Evolutionary conservation across 2,113 vertebrate genomes (phyloP).

Genomic region (Sus scrofa): DNA sequence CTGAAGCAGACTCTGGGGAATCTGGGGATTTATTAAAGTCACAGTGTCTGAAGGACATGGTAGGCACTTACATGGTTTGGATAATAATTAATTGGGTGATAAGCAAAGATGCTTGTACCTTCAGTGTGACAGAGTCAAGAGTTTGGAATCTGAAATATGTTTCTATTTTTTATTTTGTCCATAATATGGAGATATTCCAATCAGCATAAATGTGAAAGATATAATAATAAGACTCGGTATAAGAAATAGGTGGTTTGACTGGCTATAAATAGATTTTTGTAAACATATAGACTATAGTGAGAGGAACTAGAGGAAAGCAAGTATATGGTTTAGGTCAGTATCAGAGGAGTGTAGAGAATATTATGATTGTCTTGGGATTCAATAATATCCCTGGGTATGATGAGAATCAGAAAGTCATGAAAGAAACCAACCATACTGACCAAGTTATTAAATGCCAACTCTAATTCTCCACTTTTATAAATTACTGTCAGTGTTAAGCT

Average conservation of each 20-base stretch:
- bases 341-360: neutral
- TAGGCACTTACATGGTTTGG: neutral
- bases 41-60: neutral
- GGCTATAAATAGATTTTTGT: neutral
- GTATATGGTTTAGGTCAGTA: neutral
- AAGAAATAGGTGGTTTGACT: neutral
- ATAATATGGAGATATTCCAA: neutral
- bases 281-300: neutral
- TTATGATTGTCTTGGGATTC: neutral
- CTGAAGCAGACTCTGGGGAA: accelerated
- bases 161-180: neutral
- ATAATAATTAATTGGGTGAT: neutral
- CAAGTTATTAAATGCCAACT: neutral
- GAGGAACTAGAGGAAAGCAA: neutral
- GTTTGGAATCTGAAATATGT: neutral
- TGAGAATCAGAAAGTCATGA: neutral
- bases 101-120: neutral
- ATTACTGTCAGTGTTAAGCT: neutral
- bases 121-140: neutral
- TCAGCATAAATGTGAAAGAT: neutral
- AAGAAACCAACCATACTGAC: neutral
- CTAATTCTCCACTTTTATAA: neutral
- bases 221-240: neutral
- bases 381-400: neutral
- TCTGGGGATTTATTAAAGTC: neutral